phyloP scores from a whole-genome alignment of 2,888 invertebrate genomes.

The Chaetogeoica ovagalla region DNA sequence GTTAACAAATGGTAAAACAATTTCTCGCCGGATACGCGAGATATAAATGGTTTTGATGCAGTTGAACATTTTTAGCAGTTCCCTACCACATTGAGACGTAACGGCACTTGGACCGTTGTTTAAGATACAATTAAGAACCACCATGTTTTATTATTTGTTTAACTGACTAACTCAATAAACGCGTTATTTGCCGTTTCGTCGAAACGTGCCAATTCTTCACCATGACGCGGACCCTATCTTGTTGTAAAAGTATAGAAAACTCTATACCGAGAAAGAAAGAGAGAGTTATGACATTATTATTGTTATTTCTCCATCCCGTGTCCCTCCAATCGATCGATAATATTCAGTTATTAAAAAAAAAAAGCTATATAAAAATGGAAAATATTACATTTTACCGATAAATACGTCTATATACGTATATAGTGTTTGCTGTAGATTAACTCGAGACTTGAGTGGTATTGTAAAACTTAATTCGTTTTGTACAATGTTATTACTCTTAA shows the following conservation, averaged over 20 bases:
- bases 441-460: background rate
- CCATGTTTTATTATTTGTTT: conserved; percentile 38
- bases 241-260: conserved; percentile 28
- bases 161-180: conserved; percentile 34
- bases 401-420: too few relatives aligned
- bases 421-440: too few relatives aligned
- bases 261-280: too few relatives aligned
- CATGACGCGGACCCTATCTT: background rate
- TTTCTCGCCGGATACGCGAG: background rate
- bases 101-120: conserved; percentile 21
- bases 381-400: background rate
- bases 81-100: background rate
- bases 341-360: conserved; percentile 33
- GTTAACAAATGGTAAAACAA: background rate
- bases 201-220: conserved; percentile 5
- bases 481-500: too few relatives aligned
- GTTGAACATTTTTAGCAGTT: conserved; percentile 20
- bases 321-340: conserved; percentile 22
- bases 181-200: background rate
- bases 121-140: conserved; percentile 35
- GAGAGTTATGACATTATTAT: background rate
- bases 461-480: background rate
- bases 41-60: background rate
- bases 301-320: background rate
- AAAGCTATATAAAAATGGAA: background rate